Percentiles rank a stretch among this genome's conserved stretches.
phyloP scores from a whole-genome alignment of 92 coral and sea anemone species.

The Epizoanthus illoricatus region DNA sequence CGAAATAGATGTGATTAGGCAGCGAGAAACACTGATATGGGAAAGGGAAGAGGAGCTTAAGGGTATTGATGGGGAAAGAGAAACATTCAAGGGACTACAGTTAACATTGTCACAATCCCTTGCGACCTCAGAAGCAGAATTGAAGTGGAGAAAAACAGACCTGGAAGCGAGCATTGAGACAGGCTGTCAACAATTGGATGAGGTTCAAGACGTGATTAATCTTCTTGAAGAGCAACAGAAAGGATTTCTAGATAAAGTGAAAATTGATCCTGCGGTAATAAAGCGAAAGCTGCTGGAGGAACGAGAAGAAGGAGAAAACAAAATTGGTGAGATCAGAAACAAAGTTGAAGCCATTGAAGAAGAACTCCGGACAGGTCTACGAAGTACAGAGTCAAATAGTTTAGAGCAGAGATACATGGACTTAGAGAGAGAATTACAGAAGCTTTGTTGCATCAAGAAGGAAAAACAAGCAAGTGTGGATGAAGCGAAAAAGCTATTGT shows the following conservation, averaged over 20 bases:
- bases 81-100: slow-evolving; percentile 42
- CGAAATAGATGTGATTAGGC: slow-evolving; percentile 59
- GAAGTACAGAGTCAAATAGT: slow-evolving; percentile 18
- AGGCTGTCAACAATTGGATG: slow-evolving; percentile 62
- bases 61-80: slow-evolving; percentile 38
- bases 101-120: slow-evolving; percentile 49
- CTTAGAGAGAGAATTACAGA: slow-evolving; percentile 47
- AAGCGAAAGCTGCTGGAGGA: slow-evolving; percentile 39
- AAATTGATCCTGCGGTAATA: slow-evolving; percentile 49
- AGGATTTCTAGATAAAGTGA: slow-evolving; percentile 41
- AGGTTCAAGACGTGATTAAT: slow-evolving; percentile 62
- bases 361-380: slow-evolving; percentile 35
- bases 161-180: slow-evolving; percentile 60
- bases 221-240: slow-evolving; percentile 58
- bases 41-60: slow-evolving; percentile 78
- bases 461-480: slow-evolving; percentile 65
- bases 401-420: slow-evolving; percentile 29
- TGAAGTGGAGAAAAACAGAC: slow-evolving; percentile 50
- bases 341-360: slow-evolving; percentile 17
- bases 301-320: slow-evolving; percentile 26
- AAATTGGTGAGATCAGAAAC: slow-evolving; percentile 18
- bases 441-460: slow-evolving; percentile 50
- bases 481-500: slow-evolving; percentile 53
- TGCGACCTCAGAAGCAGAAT: slow-evolving; percentile 47
- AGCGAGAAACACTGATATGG: slow-evolving; percentile 54